Evolutionary conservation across 1,140 invertebrate species (phyloP), one percentile per base, ranked within the genome.

Genomic region (Lepidurus packardi): DNA sequence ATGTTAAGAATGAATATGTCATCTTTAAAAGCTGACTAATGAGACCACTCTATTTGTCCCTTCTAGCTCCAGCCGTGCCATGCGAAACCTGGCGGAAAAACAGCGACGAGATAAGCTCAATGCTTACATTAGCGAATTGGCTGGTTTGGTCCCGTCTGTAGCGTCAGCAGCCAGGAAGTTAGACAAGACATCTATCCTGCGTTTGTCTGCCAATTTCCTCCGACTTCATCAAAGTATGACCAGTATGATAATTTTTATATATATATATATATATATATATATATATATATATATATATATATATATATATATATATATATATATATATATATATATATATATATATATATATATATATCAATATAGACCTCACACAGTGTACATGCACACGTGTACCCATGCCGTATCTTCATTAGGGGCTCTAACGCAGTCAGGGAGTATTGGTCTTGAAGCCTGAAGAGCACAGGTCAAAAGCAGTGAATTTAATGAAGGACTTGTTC

Each of bases 21-120:
- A 21, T 65, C 21, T 1, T 9, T 7, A 21, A 13, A 16, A 21
- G 53, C 53, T 65, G 21, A 65, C 21, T 65, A 75, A 43, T 75
- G 21, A 74, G 16, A 75, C 6, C 44, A 73, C 43, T 78, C 34
- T 78, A 21, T 75, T 79, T 75, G 74, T 82, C 81, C 82, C 82
- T 83, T 80, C 0, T 88, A 92, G 90, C 83, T 93, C 90, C 81
- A 91, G 91, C 44, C 87, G 93, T 16, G 89, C 92, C 81, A 89
- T 91, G 79, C 87, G 94, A 53, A 96, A 95, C 84, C 87, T 89
- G 82, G 93, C 93, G 1, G 96, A 98, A 83, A 97, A 97, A 84
- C 90, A 93, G 83, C 87, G 96, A 9, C 87, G 95, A 0, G 94
- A 97, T 83, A 95, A 93, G 83, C 88, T 97, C 76, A 97, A 96